Percentiles rank a stretch among this genome's conserved stretches.
phyloP scores from a whole-genome alignment of 2,113 vertebrate species.

The Glareola pratincola region DNA sequence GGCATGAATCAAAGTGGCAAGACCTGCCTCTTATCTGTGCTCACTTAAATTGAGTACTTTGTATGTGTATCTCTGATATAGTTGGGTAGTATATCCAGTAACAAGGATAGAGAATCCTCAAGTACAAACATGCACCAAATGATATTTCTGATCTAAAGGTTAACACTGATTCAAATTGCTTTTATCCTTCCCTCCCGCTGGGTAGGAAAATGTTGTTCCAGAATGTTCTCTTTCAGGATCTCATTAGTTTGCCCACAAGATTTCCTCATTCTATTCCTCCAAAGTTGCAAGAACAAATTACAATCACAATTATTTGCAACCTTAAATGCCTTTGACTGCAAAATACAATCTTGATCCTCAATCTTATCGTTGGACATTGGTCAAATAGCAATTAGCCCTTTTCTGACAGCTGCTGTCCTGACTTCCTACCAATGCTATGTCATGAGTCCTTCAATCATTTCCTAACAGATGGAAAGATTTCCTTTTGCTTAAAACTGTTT shows the following conservation, averaged over 20 bases:
- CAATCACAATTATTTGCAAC: not conserved
- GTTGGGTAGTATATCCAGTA: not conserved
- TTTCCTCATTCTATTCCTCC: not conserved
- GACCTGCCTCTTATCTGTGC: not conserved
- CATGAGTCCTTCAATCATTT: not conserved
- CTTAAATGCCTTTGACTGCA: not conserved
- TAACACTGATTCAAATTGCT: not conserved
- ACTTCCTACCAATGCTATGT: not conserved
- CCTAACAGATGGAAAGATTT: not conserved
- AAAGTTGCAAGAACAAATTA: not conserved
- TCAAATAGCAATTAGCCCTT: not conserved
- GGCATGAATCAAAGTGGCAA: conserved; percentile 15
- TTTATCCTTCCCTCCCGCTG: not conserved
- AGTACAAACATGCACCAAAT: not conserved
- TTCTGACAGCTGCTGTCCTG: not conserved
- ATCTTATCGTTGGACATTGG: not conserved
- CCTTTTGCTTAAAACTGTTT: not conserved
- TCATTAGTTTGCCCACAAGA: not conserved
- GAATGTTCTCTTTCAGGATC: not conserved
- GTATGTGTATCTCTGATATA: not conserved
- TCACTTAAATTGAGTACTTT: not conserved
- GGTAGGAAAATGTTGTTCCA: not conserved
- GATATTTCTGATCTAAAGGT: conserved; percentile 29
- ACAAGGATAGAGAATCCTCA: not conserved
- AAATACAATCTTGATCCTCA: not conserved